Conservation (phyloP, 2,797 vertebrate species). For the Channallabes apus region DNA sequence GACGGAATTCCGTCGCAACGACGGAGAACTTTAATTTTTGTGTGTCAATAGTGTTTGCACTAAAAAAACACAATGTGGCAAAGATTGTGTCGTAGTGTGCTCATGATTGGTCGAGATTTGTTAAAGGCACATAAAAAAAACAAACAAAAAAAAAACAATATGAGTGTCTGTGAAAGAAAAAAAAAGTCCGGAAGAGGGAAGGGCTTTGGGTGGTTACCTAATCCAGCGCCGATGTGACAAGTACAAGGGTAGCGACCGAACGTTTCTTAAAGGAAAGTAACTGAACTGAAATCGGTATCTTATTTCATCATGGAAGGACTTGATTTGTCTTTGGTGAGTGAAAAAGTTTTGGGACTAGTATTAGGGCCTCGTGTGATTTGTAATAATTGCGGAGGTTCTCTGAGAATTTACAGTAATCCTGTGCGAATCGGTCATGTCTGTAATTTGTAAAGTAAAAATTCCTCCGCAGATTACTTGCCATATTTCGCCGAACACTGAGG, state of each 20-base stretch:
- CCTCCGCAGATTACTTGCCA: too few species aligned
- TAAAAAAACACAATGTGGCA: not conserved
- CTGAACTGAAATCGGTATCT: not conserved
- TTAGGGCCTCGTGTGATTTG: too few species aligned
- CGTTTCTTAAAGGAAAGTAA: not conserved
- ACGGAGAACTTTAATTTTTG: too few species aligned
- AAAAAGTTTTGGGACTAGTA: too few species aligned
- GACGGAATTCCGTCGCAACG: too few species aligned
- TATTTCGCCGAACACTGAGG: too few species aligned
- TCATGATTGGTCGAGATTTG: not conserved
- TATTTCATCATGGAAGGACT: not conserved
- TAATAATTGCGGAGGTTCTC: too few species aligned
- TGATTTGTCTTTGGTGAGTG: not conserved
- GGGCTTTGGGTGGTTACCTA: not conserved
- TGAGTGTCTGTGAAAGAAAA: not conserved
- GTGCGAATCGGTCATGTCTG: too few species aligned
- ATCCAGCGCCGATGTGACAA: not conserved
- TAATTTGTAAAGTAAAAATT: too few species aligned
- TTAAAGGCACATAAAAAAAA: not conserved
- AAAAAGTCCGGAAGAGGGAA: not conserved
- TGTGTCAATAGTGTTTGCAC: not conserved
- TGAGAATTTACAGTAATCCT: too few species aligned
- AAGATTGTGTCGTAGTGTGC: not conserved
- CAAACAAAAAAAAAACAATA: too few species aligned
- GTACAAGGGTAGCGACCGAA: not conserved